phyloP scores from a whole-genome alignment of 2,888 invertebrate species.

The Thyatira batis region DNA sequence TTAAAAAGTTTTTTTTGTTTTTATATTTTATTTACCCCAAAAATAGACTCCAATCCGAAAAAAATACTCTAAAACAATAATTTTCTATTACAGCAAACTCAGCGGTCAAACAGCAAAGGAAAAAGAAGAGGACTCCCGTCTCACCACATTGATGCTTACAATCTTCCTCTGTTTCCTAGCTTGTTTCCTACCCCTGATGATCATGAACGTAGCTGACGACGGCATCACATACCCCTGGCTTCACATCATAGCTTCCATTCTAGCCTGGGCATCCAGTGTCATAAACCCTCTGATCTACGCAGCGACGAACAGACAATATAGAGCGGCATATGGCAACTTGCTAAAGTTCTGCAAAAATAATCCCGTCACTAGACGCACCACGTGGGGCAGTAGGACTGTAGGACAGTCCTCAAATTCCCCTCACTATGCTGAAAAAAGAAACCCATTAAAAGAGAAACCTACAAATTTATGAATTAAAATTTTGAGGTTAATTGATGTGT shows the following conservation, averaged over 20 bases:
- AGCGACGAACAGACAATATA: conserved; percentile 92
- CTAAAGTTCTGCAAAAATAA: conserved; percentile 71
- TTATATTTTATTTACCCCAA: too few species aligned
- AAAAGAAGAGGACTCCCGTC: conserved; percentile 87
- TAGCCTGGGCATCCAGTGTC: conserved; percentile 95
- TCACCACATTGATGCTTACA: conserved; percentile 93
- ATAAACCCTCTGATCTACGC: conserved; percentile 96
- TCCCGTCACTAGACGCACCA: conserved; percentile 61
- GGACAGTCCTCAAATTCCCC: conserved; percentile 77
- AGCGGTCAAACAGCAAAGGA: conserved; percentile 76
- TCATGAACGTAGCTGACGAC: conserved; percentile 94
- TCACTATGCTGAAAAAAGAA: conserved; percentile 66
- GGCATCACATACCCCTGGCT: conserved; percentile 86
- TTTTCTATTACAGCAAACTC: conserved; percentile 62
- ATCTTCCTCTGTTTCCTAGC: conserved; percentile 93
- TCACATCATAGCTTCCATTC: conserved; percentile 91
- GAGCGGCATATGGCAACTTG: conserved; percentile 83
- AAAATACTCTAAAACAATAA: too few species aligned
- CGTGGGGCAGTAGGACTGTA: conserved; percentile 74
- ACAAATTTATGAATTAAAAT: conserved; percentile 62
- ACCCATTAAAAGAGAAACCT: conserved; percentile 61
- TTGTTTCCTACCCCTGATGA: conserved; percentile 93
- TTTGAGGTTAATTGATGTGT: conserved; percentile 2
- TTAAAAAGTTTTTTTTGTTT: too few species aligned
- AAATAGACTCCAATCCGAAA: not conserved